A percentile compares a stretch with the other conserved stretches of the same genome.
Conservation (phyloP, 1,140 invertebrate genomes). For the Streblospio benedicti region DNA sequence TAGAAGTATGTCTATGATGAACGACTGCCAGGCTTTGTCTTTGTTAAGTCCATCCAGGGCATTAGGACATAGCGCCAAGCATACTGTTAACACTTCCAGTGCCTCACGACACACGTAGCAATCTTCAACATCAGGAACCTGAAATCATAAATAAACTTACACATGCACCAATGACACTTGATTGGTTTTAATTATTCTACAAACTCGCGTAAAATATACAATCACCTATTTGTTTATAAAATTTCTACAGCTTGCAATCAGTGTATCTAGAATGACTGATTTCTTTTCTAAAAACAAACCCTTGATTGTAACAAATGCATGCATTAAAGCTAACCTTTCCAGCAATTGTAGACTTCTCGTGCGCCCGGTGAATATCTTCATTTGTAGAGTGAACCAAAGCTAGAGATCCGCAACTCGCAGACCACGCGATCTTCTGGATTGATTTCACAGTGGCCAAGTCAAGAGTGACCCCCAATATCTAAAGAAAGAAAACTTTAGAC, state of each 20-base stretch:
- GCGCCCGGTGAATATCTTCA: slow-evolving; percentile 56
- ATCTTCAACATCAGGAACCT: slow-evolving; percentile 38
- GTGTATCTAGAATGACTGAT: no score
- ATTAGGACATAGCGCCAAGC: slow-evolving; percentile 73
- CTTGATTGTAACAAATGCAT: no score
- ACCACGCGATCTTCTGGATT: slow-evolving; percentile 62
- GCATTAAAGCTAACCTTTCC: no score
- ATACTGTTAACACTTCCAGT: slow-evolving; percentile 81
- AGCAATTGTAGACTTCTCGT: slow-evolving; percentile 35
- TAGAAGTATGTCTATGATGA: slow-evolving; percentile 80
- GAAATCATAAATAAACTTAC: no score
- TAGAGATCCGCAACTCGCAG: slow-evolving; percentile 63
- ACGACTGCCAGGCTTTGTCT: slow-evolving; percentile 73
- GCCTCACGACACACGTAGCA: slow-evolving; percentile 76
- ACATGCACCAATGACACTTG: slow-evolving; percentile 28
- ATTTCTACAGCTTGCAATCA: no score
- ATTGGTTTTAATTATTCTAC: slow-evolving; percentile 17
- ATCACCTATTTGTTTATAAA: no score
- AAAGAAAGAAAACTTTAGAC: slow-evolving; percentile 14
- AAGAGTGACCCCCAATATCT: slow-evolving; percentile 36
- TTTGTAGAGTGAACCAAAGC: slow-evolving; percentile 58
- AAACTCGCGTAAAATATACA: slow-evolving; percentile 11
- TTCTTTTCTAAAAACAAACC: no score
- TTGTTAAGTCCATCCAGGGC: slow-evolving; percentile 63
- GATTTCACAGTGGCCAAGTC: slow-evolving; percentile 41